Evolutionary conservation across 2,888 invertebrate genomes (phyloP).

Genomic region (Leptura quadrifasciata): DNA sequence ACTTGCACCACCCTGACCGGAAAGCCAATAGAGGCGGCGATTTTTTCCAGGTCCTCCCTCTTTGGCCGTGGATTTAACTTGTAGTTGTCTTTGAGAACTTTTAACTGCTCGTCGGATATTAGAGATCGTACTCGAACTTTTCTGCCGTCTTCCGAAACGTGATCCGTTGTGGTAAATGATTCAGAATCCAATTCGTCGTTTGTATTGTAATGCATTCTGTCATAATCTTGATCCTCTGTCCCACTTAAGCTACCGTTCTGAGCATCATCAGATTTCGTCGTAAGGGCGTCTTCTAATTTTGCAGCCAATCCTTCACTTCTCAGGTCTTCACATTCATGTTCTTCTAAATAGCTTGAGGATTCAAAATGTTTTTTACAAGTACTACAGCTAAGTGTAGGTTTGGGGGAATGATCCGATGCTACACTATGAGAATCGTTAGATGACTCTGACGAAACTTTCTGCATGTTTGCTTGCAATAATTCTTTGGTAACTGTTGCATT

Average conservation of each 20-base stretch:
- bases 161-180: slow-evolving; percentile 73
- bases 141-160: slow-evolving; percentile 77
- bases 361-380: slow-evolving; percentile 79
- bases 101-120: slow-evolving; percentile 95
- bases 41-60: slow-evolving; percentile 92
- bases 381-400: slow-evolving; percentile 75
- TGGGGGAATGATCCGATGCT: slow-evolving; percentile 66
- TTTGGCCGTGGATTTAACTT: slow-evolving; percentile 93
- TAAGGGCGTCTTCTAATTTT: slow-evolving; percentile 82
- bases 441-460: slow-evolving; percentile 79
- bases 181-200: slow-evolving; percentile 77
- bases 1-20: slow-evolving; percentile 91
- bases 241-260: slow-evolving; percentile 72
- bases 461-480: slow-evolving; percentile 82
- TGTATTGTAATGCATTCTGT: slow-evolving; percentile 71
- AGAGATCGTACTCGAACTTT: slow-evolving; percentile 94
- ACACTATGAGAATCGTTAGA: slow-evolving; percentile 73
- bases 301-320: slow-evolving; percentile 86
- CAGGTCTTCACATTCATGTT: slow-evolving; percentile 83
- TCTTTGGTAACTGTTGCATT: slow-evolving; percentile 86
- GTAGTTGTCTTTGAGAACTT: slow-evolving; percentile 92
- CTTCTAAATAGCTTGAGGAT: slow-evolving; percentile 78
- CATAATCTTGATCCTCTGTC: slow-evolving; percentile 74
- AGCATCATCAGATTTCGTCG: slow-evolving; percentile 75
- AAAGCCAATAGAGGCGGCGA: slow-evolving; percentile 86